Conservation (phyloP, 2,113 vertebrate species). For the Neogale vison region DNA sequence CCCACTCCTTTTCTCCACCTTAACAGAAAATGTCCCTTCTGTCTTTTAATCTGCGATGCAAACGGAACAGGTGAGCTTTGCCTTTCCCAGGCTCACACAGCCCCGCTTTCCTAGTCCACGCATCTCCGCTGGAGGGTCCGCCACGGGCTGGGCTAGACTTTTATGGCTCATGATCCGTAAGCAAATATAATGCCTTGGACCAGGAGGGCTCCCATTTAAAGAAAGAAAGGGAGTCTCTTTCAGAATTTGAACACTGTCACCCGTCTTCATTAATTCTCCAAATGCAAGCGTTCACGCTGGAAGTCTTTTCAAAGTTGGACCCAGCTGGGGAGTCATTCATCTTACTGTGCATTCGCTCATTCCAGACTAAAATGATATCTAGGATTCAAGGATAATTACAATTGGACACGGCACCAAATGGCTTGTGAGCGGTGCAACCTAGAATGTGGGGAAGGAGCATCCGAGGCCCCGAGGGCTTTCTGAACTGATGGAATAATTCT, state of each 20-base stretch:
- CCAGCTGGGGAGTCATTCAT: neutral
- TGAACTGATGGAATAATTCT: neutral
- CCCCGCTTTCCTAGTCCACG: neutral
- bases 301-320: neutral
- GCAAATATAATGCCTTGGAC: rapidly evolving
- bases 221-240: neutral
- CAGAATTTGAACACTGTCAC: neutral
- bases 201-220: neutral
- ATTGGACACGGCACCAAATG: rapidly evolving
- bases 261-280: neutral
- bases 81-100: neutral
- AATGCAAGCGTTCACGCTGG: rapidly evolving
- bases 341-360: rapidly evolving
- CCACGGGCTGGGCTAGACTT: neutral
- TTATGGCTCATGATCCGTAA: neutral
- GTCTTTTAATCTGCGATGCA: neutral
- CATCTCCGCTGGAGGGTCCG: neutral
- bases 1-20: neutral
- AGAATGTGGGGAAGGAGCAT: rapidly evolving
- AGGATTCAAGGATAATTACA: neutral
- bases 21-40: neutral
- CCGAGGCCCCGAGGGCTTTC: neutral
- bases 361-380: neutral
- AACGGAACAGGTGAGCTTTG: neutral
- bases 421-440: neutral